Evolutionary conservation across 2,797 vertebrate species (phyloP).

Genomic region (Synaphobranchus kaupii): DNA sequence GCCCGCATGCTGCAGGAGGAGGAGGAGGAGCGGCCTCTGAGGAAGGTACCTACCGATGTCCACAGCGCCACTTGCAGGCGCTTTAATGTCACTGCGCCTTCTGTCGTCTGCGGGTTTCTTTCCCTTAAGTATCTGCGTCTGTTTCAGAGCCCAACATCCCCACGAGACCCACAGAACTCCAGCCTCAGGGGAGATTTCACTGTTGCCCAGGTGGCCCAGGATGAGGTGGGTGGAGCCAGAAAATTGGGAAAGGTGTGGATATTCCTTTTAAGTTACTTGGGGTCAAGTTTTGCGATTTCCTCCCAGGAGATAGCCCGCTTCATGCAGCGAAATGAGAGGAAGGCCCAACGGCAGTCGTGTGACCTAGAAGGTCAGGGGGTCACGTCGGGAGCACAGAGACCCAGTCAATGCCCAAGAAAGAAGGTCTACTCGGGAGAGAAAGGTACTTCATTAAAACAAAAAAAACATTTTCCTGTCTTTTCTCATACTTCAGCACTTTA

Average conservation of each 20-base stretch:
- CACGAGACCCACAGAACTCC: constrained; percentile 22
- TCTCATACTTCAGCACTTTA: neutral
- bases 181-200: constrained; percentile 69
- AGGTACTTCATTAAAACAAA: constrained; percentile 46
- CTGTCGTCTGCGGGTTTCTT: neutral
- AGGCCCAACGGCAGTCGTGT: constrained; percentile 62
- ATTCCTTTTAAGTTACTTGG: neutral
- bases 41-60: constrained; percentile 44
- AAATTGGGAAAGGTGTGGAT: neutral
- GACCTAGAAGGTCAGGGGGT: constrained; percentile 61
- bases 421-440: constrained; percentile 56
- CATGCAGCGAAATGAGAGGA: constrained; percentile 79
- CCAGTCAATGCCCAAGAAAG: constrained; percentile 57
- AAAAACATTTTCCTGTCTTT: neutral
- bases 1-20: constrained; percentile 74
- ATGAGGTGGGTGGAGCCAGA: constrained; percentile 64
- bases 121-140: neutral
- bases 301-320: constrained; percentile 79
- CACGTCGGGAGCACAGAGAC: constrained; percentile 59
- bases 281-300: neutral
- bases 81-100: neutral
- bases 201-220: constrained; percentile 77
- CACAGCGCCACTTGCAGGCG: neutral
- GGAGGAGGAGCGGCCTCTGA: constrained; percentile 57
- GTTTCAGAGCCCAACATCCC: constrained; percentile 53